Percentiles rank a stretch among this genome's conserved stretches.
Evolutionary conservation across 2,888 invertebrate species (phyloP).

Genomic region (Ptycholaimellus sp.): DNA sequence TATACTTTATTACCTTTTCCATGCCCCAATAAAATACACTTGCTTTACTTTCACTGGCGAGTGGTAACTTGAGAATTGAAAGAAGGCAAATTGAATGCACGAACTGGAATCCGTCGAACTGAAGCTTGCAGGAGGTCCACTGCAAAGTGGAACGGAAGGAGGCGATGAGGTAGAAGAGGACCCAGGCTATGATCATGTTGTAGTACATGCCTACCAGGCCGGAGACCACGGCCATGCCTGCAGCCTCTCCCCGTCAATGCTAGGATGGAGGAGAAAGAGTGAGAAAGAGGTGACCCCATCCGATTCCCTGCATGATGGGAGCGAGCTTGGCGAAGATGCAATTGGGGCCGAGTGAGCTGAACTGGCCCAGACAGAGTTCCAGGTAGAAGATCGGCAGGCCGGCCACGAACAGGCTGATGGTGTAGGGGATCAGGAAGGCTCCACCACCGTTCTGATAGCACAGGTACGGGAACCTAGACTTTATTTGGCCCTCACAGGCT

Average conservation of each 20-base stretch:
- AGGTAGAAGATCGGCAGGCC: constrained; percentile 26
- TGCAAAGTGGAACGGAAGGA: too few species aligned
- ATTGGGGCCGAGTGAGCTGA: constrained; percentile 10
- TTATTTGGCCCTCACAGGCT: too few species aligned
- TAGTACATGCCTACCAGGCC: constrained; percentile 83
- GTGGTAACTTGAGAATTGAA: too few species aligned
- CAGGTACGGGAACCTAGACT: constrained; percentile 3
- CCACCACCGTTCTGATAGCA: constrained; percentile 9
- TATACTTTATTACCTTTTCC: too few species aligned
- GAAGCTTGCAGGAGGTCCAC: too few species aligned
- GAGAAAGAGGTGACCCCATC: too few species aligned
- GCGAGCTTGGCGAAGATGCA: constrained; percentile 10
- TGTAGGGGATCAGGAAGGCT: constrained; percentile 26
- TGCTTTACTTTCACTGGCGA: too few species aligned
- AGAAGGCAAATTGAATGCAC: too few species aligned
- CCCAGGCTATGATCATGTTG: constrained; percentile 78
- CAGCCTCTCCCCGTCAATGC: constrained; percentile 69
- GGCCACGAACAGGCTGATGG: constrained; percentile 24
- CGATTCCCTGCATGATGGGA: constrained; percentile 12
- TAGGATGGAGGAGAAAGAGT: constrained; percentile 38
- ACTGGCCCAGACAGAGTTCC: constrained; percentile 26
- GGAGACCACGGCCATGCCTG: constrained; percentile 73
- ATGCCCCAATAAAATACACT: too few species aligned
- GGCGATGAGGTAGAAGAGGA: constrained; percentile 71
- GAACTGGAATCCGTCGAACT: too few species aligned